These are phyloP conservation scores for Gymnorhina tibicen DNA, from an alignment of 2,113 vertebrate genomes.

Conservation along the genomic window DNA sequence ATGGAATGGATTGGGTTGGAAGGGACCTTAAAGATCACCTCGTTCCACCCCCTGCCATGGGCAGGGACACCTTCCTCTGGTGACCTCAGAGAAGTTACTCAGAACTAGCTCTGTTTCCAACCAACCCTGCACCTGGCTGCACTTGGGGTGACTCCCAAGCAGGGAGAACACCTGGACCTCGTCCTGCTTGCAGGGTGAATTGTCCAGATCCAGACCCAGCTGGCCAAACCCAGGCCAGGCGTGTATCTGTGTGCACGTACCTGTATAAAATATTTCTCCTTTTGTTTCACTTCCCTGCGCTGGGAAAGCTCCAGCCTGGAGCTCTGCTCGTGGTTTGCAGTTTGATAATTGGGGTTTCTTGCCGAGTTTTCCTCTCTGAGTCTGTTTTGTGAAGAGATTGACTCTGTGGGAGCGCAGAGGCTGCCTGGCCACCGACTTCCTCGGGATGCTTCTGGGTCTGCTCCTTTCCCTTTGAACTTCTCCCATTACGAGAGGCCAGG, in stretches of 20 bases:
- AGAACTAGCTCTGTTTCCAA: not conserved
- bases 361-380: not conserved
- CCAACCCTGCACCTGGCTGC: fast-evolving
- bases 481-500: not conserved
- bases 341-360: not conserved
- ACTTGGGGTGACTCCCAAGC: fast-evolving
- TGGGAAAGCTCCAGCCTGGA: not conserved
- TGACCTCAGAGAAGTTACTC: not conserved
- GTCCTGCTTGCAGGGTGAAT: not conserved
- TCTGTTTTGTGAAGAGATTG: not conserved
- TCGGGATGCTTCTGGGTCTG: not conserved
- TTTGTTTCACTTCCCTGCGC: not conserved
- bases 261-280: not conserved
- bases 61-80: not conserved
- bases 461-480: not conserved
- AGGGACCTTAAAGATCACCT: not conserved
- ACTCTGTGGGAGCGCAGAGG: not conserved
- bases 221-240: not conserved
- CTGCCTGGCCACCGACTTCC: not conserved
- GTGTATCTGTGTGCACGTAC: too few relatives aligned
- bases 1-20: not conserved
- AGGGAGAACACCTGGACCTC: not conserved
- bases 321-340: not conserved
- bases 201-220: not conserved
- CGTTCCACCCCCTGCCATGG: not conserved